Percentiles rank a stretch among this genome's conserved stretches.
These are phyloP conservation scores for Labeo calbasu DNA, from an alignment of 2,797 vertebrate genomes.

Conservation along the genomic window DNA sequence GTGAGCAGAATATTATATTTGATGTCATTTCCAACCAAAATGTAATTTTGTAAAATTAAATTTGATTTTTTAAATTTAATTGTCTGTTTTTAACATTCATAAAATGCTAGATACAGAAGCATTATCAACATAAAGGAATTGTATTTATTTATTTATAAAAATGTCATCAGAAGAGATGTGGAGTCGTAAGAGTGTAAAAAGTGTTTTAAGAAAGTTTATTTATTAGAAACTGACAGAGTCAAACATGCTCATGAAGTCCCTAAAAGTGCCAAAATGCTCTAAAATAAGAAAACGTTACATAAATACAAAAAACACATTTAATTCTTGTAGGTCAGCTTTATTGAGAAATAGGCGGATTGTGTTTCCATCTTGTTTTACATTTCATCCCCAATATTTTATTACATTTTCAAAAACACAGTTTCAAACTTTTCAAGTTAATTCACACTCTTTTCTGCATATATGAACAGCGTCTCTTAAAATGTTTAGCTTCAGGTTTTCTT, in stretches of 20 bases:
- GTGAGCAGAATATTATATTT: neutral
- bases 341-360: conserved; percentile 18
- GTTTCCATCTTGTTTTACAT: conserved; percentile 11
- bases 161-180: neutral
- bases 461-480: neutral
- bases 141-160: too few relatives aligned
- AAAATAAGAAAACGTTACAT: neutral
- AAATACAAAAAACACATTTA: conserved; percentile 17
- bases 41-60: neutral
- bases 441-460: neutral
- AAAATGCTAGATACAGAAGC: neutral
- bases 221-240: neutral
- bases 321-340: conserved; percentile 39
- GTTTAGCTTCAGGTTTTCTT: neutral
- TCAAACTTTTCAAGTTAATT: neutral
- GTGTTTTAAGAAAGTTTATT: neutral
- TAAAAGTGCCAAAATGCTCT: neutral
- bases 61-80: neutral
- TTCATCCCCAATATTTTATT: neutral
- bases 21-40: neutral
- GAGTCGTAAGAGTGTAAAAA: neutral
- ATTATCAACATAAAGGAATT: too few relatives aligned
- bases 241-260: neutral
- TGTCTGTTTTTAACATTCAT: neutral
- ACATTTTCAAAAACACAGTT: neutral